Evolutionary conservation across 2,888 invertebrate species (phyloP).

Genomic region (Hymenopus coronatus): DNA sequence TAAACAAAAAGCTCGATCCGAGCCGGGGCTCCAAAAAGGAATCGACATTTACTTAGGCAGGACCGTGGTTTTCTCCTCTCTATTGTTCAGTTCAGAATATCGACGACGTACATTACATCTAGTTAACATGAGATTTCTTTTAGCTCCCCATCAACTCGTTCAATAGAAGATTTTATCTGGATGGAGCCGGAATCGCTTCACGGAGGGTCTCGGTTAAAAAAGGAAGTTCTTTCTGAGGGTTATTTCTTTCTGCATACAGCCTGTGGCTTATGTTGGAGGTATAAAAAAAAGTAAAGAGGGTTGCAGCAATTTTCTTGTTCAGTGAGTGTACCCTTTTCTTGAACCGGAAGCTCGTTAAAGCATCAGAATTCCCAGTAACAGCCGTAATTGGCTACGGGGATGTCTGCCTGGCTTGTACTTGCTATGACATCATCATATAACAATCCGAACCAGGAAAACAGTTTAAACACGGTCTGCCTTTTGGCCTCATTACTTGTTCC

Average conservation of each 20-base stretch:
- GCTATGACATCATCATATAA: neutral
- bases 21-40: too few relatives aligned
- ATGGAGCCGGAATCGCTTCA: neutral
- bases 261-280: neutral
- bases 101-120: too few relatives aligned
- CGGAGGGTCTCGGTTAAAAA: neutral
- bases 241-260: neutral
- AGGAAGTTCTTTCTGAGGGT: neutral
- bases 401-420: neutral
- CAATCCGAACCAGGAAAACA: neutral
- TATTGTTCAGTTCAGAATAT: too few relatives aligned
- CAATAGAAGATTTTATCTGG: neutral
- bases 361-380: neutral
- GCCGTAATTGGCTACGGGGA: neutral
- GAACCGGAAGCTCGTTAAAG: constrained; percentile 1
- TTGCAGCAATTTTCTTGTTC: neutral
- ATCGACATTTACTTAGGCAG: too few relatives aligned
- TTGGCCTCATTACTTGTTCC: too few relatives aligned
- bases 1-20: too few relatives aligned
- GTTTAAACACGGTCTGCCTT: neutral
- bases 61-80: too few relatives aligned
- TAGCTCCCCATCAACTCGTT: neutral
- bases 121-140: too few relatives aligned
- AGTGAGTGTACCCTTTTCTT: neutral
- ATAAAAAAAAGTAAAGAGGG: neutral